Evolutionary conservation across 1,140 invertebrate genomes (phyloP), one percentile per base, ranked within the genome.

Genomic region (Heliconius hermathena): DNA sequence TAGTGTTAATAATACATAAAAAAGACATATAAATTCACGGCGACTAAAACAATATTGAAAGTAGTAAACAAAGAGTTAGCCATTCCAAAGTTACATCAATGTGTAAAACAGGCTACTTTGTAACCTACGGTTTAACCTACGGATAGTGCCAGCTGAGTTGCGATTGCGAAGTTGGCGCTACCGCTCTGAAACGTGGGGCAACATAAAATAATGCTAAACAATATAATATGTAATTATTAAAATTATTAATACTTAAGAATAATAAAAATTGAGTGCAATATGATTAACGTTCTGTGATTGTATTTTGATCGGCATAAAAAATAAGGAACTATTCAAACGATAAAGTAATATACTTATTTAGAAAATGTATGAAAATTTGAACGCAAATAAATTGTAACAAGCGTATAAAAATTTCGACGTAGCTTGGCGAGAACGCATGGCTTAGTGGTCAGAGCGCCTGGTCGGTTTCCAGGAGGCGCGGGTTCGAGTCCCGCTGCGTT

Each of bases 61-160:
- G 11, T 57, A 57, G n/a, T 66, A 66, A 29, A 66, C 26, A 66
- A 66, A 66, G 2, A 26, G 54, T 66, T 29, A 66, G 60, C 26
- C 60, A 66, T 66, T 66, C 60, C 60, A 66, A 18, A 26, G 60
- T 66, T 66, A 66, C 60, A 66, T 66, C 26, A 66, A 26, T 16
- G 3, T 29, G 26, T 66, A 66, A 29, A 29, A 29, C 18, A 66
- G 26, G 60, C 60, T 29, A 66, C 22, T 29, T 66, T n/a, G 54
- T 66, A n/a, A n/a, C n/a, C n/a, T n/a, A n/a, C n/a, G 18, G 84
- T 80, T 71, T 72, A 81, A 84, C 85, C 85, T 83, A 84, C 85
- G 80, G 79, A 73, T 84, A 78, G 26, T 66, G 76, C 49, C 81
- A 77, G 82, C 80, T 74, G 73, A 78, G 79, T 70, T 82, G 76